Percentiles rank a stretch among this genome's conserved stretches.
These are phyloP conservation scores for Gadopsis marmoratus DNA, from an alignment of 2,797 vertebrate genomes.

Conservation along the genomic window DNA sequence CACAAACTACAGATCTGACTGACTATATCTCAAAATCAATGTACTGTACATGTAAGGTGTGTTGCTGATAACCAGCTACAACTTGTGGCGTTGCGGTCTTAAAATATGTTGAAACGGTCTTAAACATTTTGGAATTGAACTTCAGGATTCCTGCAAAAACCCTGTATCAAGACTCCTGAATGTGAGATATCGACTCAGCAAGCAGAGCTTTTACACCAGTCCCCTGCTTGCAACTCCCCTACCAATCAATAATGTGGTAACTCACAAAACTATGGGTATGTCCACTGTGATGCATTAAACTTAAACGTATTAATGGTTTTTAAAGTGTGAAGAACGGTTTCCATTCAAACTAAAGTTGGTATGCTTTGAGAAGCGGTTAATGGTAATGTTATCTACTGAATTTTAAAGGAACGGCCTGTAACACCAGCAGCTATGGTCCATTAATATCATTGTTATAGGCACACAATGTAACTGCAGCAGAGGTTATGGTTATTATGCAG, in stretches of 20 bases:
- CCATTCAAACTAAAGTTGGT: neutral
- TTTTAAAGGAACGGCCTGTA: neutral
- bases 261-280: neutral
- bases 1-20: slow-evolving; percentile 1
- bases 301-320: neutral
- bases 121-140: no score
- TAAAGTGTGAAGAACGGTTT: neutral
- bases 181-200: neutral
- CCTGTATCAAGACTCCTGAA: no score
- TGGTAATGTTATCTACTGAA: neutral
- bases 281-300: neutral
- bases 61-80: no score
- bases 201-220: neutral
- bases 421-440: neutral
- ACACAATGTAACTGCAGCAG: slow-evolving; percentile 10
- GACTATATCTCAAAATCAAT: no score
- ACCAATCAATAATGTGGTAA: neutral
- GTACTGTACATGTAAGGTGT: no score
- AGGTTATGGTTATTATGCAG: neutral
- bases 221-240: no score
- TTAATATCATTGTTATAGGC: neutral
- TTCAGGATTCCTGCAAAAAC: no score
- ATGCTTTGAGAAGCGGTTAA: neutral
- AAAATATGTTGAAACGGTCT: no score
- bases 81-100: no score